These are phyloP conservation scores for Strigamia transsilvanica DNA, from an alignment of 2,888 invertebrate genomes.

Conservation along the genomic window DNA sequence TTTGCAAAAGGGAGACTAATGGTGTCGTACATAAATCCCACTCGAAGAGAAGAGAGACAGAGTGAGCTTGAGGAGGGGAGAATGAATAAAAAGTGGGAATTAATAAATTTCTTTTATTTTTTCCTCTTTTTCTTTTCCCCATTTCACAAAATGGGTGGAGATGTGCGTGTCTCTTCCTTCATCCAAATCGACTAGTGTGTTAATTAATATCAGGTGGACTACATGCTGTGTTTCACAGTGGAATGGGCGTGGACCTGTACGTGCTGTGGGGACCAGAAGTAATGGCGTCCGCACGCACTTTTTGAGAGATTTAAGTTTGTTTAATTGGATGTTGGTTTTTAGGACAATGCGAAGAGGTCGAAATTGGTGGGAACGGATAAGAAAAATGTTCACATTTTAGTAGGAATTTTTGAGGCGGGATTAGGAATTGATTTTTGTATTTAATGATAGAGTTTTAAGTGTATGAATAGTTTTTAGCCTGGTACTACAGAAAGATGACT, in stretches of 20 bases:
- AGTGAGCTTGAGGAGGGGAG: neutral
- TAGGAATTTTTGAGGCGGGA: neutral
- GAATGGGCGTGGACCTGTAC: constrained; percentile 14
- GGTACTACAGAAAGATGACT: no score
- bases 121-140: neutral
- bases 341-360: neutral
- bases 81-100: constrained; percentile 23
- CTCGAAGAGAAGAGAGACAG: neutral
- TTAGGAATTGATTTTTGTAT: no score
- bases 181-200: constrained; percentile 5
- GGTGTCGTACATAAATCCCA: constrained; percentile 22
- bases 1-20: constrained; percentile 18
- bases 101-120: neutral
- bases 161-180: constrained; percentile 6
- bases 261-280: constrained; percentile 12
- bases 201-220: constrained; percentile 38
- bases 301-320: constrained; percentile 24
- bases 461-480: no score
- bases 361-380: neutral
- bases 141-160: constrained; percentile 38
- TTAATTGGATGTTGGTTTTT: constrained; percentile 14
- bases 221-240: constrained; percentile 12
- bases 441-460: no score
- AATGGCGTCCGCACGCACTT: neutral
- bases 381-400: neutral